A percentile compares a stretch with the other conserved stretches of the same genome.
Evolutionary conservation across 1,140 invertebrate genomes (phyloP).

Genomic region (Tetragonula clypearis): DNA sequence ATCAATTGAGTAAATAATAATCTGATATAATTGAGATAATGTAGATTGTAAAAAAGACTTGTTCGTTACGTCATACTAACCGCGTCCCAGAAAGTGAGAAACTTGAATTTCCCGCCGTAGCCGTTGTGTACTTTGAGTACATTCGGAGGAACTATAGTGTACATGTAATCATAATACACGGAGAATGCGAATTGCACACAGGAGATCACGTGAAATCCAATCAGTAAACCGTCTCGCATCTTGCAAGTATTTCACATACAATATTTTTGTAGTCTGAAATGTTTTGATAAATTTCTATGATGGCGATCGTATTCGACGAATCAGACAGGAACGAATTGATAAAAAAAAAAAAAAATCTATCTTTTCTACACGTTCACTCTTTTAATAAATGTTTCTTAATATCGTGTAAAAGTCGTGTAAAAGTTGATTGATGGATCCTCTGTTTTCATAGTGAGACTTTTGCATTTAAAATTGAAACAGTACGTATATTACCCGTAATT

Average conservation of each 20-base stretch:
- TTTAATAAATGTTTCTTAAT: not conserved
- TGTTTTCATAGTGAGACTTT: not conserved
- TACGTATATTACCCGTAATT: not conserved
- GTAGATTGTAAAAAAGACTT: not conserved
- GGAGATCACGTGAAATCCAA: constrained; percentile 85
- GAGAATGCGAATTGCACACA: constrained; percentile 87
- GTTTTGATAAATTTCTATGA: constrained; percentile 2
- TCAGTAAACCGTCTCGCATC: constrained; percentile 79
- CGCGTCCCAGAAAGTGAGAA: constrained; percentile 92
- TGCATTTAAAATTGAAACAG: not conserved
- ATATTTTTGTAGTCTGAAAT: constrained; percentile 19
- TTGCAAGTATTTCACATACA: constrained; percentile 41
- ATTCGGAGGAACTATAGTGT: constrained; percentile 85
- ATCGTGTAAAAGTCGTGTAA: not conserved
- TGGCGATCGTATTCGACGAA: not conserved
- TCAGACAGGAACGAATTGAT: not conserved
- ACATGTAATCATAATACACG: constrained; percentile 88
- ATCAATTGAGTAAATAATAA: not conserved
- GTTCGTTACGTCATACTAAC: constrained; percentile 83
- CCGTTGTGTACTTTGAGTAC: constrained; percentile 77
- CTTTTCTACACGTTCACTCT: not conserved
- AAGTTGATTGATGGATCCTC: not conserved
- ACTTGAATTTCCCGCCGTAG: constrained; percentile 92
- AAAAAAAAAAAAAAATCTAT: not conserved
- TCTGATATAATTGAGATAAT: too few species aligned